Percentiles rank a stretch among this genome's conserved stretches.
phyloP scores from a whole-genome alignment of 2,888 invertebrate species.

The Ennomos erosarius region DNA sequence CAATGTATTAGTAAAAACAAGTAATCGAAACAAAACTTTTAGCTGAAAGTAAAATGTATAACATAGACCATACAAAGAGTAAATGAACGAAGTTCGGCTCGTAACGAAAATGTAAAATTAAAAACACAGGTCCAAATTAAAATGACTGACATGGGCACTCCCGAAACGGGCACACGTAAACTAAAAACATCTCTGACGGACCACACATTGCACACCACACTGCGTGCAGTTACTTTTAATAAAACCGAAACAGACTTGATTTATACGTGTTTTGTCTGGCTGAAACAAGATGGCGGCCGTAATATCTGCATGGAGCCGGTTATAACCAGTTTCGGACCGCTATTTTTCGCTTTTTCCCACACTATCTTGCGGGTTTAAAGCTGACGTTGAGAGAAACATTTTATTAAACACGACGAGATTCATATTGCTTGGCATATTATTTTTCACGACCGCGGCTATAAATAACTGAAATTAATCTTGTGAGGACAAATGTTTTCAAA shows the following conservation, averaged over 20 bases:
- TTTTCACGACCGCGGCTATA: constrained; percentile 17
- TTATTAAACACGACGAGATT: constrained; percentile 50
- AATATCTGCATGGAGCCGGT: constrained; percentile 69
- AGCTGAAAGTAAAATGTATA: no score
- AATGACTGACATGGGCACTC: constrained; percentile 2
- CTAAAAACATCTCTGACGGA: constrained; percentile 38
- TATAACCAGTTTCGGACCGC: constrained; percentile 57
- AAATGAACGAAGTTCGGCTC: no score
- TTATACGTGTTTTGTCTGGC: constrained; percentile 72
- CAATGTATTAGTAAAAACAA: no score
- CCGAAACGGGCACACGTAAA: not conserved
- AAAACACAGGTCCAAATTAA: constrained; percentile 10
- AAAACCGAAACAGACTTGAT: constrained; percentile 67
- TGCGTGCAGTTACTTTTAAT: constrained; percentile 59
- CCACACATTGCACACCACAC: constrained; percentile 42
- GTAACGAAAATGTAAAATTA: not conserved
- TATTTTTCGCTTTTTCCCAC: constrained; percentile 63
- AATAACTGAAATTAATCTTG: not conserved
- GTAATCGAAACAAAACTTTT: no score
- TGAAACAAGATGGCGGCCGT: constrained; percentile 68
- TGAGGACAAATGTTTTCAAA: not conserved
- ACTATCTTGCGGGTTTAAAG: constrained; percentile 57
- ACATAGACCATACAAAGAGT: no score
- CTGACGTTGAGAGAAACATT: constrained; percentile 51
- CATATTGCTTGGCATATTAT: constrained; percentile 35